Base-by-base conservation (phyloP, 2,888 invertebrate species). In the Archaeoteleia sp. region DNA sequence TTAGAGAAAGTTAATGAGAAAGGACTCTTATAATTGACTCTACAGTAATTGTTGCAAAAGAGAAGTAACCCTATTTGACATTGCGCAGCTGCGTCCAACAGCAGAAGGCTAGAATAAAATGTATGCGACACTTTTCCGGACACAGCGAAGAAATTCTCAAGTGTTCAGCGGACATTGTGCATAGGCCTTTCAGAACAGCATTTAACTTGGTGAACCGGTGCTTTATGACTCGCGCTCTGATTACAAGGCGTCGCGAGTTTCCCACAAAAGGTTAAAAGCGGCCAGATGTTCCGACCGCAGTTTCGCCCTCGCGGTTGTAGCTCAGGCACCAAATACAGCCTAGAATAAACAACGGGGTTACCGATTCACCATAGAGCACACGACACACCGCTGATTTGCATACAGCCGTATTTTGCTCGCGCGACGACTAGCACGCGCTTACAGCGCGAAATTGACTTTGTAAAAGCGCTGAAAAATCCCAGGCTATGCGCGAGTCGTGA, bases 211-310 rank as follows among this genome's bases (percentile, higher is more conserved):
- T 37, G 35, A 53, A 23, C 10, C 40, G 14, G 45, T 51, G 34
- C 20, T 67, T 67, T 67, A 67, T 57, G 55, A 49, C 61, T 51
- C 53, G 55, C 57, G 65, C 46, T 61, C 54, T 69, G 69, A 69
- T 69, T 69, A 69, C 61, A 67, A 65, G 37, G 27, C 42, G 46
- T 35, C 45, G 42, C 42, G 37, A 48, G 46, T 71, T 72, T 69
- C 43, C 62, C 62, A 57, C 58, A 54, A 69, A 67, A 69, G 72
- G 63, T 57, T 72, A 66, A 67, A 70, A 62, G 63, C 60, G 37
- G 49, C 67, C 67, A 68, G 67, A 68, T 70, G 70, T 72, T 70
- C 66, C 34, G n/a, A n/a, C 49, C 46, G 25, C 34, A 25, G 51
- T 42, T 61, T 46, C 30, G 32, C 45, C 35, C 46, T 32, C 29